Conservation (phyloP, 2,113 vertebrate genomes). For the Haemorhous mexicanus region DNA sequence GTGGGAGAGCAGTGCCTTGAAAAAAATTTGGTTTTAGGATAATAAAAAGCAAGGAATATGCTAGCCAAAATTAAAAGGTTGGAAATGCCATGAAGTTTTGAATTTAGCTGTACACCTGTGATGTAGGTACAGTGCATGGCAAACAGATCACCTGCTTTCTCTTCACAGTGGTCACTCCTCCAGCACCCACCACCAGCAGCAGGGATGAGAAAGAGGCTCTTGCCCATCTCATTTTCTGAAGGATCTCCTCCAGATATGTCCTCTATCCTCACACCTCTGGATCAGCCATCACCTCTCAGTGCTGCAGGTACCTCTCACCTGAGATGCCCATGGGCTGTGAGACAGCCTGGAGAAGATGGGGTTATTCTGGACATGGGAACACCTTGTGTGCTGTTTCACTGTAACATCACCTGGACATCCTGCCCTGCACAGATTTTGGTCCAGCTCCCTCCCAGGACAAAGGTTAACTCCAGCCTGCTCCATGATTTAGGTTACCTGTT, state of each 20-base stretch:
- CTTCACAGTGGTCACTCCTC: background rate
- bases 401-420: background rate
- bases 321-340: rapidly evolving
- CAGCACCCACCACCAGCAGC: background rate
- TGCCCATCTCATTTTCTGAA: background rate
- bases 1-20: background rate
- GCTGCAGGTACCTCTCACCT: background rate
- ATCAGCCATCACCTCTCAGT: background rate
- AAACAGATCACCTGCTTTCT: background rate
- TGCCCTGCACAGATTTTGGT: background rate
- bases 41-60: background rate
- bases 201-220: background rate
- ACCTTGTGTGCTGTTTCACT: background rate
- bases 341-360: background rate
- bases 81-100: background rate
- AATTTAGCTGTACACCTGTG: background rate
- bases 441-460: background rate
- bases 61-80: background rate
- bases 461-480: background rate
- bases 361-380: background rate
- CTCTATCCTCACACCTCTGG: background rate
- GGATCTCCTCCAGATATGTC: background rate
- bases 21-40: rapidly evolving
- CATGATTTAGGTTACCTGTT: background rate
- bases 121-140: background rate